phyloP scores from a whole-genome alignment of 1,140 invertebrate species.

The Heliconius hermathena region DNA sequence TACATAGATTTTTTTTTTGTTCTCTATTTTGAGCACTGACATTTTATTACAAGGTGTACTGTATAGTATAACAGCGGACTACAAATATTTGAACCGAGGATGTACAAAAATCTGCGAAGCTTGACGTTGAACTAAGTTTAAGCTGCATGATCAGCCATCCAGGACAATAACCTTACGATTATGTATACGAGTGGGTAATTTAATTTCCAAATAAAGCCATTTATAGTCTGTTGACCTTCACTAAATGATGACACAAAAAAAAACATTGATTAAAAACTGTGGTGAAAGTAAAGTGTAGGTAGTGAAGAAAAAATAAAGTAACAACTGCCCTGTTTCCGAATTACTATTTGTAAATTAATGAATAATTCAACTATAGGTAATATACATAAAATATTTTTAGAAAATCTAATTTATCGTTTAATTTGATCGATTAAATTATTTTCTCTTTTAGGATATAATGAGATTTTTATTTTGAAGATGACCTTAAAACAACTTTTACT shows the following conservation, averaged over 20 bases:
- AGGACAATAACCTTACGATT: conserved; percentile 12
- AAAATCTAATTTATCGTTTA: too few species aligned
- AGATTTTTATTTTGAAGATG: not conserved
- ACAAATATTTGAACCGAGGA: not conserved
- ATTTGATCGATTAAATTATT: not conserved
- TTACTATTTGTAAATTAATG: not conserved
- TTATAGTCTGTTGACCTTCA: conserved; percentile 15
- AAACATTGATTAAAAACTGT: not conserved
- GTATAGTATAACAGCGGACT: not conserved
- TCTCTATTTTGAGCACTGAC: too few species aligned
- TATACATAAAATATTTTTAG: too few species aligned
- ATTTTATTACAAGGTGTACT: too few species aligned
- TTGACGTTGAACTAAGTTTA: not conserved
- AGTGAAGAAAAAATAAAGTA: not conserved
- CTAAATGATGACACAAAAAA: conserved; percentile 4
- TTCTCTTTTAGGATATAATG: too few species aligned
- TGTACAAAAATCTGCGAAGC: conserved; percentile 3
- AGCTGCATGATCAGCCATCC: conserved; percentile 2
- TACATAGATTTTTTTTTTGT: too few species aligned
- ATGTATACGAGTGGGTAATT: conserved; percentile 11
- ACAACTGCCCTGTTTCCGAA: not conserved
- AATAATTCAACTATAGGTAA: too few species aligned
- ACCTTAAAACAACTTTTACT: not conserved
- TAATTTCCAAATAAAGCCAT: conserved; percentile 13
- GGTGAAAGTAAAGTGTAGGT: conserved; percentile 4